Conservation (phyloP, 1,140 invertebrate species). For the Temnothorax curvispinosus region DNA sequence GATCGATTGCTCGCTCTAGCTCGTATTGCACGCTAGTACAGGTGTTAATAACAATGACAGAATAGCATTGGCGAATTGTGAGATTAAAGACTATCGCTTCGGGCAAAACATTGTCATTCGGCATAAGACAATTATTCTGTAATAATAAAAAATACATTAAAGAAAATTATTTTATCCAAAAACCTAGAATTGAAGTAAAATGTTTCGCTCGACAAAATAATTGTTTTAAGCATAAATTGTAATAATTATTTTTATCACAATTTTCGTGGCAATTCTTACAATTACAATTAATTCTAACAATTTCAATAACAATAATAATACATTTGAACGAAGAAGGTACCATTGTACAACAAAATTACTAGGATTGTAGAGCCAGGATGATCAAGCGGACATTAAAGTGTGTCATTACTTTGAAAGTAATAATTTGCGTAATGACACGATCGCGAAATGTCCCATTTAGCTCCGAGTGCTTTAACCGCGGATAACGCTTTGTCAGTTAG, state of each 20-base stretch:
- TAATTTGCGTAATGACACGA: slow-evolving; percentile 62
- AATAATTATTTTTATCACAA: slow-evolving; percentile 3
- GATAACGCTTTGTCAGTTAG: slow-evolving; percentile 60
- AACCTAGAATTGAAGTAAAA: not conserved
- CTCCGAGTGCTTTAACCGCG: slow-evolving; percentile 36
- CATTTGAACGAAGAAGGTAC: not conserved
- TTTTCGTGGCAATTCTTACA: not conserved
- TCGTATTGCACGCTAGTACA: not conserved
- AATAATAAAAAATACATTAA: not conserved
- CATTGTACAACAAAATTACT: not conserved
- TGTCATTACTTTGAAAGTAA: slow-evolving; percentile 58
- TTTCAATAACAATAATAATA: not conserved
- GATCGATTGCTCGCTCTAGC: slow-evolving; percentile 9
- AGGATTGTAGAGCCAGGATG: not conserved
- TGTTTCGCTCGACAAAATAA: not conserved
- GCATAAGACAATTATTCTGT: not conserved
- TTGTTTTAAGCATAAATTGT: not conserved
- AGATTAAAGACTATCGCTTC: not conserved
- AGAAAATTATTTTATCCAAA: not conserved
- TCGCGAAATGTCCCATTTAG: slow-evolving; percentile 66
- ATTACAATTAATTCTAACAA: not conserved
- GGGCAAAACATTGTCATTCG: not conserved
- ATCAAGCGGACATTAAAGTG: slow-evolving; percentile 56
- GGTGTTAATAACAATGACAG: not conserved
- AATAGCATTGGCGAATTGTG: not conserved